Evolutionary conservation across 2,113 vertebrate genomes (phyloP).

Genomic region (Phyllopteryx taeniolatus): DNA sequence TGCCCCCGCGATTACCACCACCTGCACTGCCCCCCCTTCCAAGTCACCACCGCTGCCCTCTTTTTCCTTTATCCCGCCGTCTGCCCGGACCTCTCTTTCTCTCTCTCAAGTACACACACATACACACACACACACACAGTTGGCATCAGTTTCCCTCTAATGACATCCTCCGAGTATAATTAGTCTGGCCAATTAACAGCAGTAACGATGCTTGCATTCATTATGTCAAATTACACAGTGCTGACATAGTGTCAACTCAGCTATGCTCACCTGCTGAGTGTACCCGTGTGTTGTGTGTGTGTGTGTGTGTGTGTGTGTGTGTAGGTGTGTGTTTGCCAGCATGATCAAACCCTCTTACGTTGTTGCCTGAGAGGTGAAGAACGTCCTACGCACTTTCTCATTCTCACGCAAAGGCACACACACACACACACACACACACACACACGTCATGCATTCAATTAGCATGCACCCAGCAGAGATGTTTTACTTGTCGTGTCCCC

Average conservation of each 20-base stretch:
- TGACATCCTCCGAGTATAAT: constrained; percentile 99
- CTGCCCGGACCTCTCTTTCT: constrained; percentile 41
- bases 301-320: constrained; percentile 17
- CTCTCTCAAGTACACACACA: constrained; percentile 16
- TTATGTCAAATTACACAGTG: constrained; percentile 99
- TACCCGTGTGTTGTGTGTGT: constrained; percentile 47
- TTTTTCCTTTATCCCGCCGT: constrained; percentile 33
- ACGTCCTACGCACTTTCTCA: constrained; percentile 29
- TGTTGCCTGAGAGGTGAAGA: constrained; percentile 46
- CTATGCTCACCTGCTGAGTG: constrained; percentile 92
- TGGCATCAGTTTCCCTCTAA: constrained; percentile 84
- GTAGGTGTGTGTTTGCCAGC: constrained; percentile 13
- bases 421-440: constrained; percentile 7
- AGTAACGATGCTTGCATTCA: constrained; percentile 99
- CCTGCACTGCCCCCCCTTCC: constrained; percentile 42
- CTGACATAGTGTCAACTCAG: constrained; percentile 97
- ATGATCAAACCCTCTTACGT: constrained; percentile 67
- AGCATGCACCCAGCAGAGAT: constrained; percentile 49
- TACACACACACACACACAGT: constrained; percentile 33
- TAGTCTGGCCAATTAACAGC: constrained; percentile 99
- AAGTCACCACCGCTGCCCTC: neutral
- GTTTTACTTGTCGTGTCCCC: constrained; percentile 50
- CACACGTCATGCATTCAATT: constrained; percentile 57
- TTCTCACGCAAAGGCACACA: neutral
- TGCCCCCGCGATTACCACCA: constrained; percentile 28